phyloP scores from a whole-genome alignment of 2,797 vertebrate genomes.

The Sorex maritimensis region DNA sequence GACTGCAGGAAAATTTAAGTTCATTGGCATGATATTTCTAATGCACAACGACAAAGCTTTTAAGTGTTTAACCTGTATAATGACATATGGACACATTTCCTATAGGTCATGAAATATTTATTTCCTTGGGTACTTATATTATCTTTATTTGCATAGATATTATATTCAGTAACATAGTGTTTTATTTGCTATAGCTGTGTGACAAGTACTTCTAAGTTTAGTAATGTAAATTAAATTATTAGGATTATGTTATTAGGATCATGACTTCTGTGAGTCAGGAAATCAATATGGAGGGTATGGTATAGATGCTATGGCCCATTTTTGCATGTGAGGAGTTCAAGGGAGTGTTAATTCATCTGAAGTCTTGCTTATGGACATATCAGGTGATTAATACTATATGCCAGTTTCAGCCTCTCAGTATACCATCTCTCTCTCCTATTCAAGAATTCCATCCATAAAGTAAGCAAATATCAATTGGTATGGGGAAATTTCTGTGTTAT shows the following conservation, averaged over 20 bases:
- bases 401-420: neutral
- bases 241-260: neutral
- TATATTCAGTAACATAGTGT: constrained; percentile 15
- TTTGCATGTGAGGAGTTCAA: neutral
- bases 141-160: constrained; percentile 19
- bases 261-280: constrained; percentile 20
- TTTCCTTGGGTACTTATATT: neutral
- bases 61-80: too few relatives aligned
- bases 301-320: neutral
- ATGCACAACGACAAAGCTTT: too few relatives aligned
- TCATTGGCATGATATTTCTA: too few relatives aligned
- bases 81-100: too few relatives aligned
- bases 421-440: neutral
- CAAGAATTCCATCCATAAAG: neutral
- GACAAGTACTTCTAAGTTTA: neutral
- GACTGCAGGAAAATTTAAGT: too few relatives aligned
- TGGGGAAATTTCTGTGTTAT: neutral
- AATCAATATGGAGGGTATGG: neutral
- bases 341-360: too few relatives aligned
- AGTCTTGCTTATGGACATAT: neutral
- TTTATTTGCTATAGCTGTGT: neutral
- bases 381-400: neutral
- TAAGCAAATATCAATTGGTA: constrained; percentile 26
- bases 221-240: neutral
- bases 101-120: neutral